Percentiles rank a stretch among this genome's conserved stretches.
Evolutionary conservation across 1,140 invertebrate species (phyloP).

Genomic region (Laupala kohalensis): DNA sequence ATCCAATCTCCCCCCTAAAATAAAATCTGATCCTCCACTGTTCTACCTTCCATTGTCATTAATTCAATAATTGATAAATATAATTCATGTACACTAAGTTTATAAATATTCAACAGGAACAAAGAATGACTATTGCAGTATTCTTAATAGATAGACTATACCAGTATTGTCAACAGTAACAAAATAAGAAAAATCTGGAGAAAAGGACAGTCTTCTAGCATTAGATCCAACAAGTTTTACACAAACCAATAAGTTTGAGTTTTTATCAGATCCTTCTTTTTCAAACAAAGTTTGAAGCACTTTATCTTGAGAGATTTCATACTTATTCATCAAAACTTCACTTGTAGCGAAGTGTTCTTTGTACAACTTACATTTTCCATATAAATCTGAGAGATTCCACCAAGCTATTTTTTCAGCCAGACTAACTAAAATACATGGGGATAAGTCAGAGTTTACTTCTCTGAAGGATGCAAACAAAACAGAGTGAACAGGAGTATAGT

Average conservation of each 20-base stretch:
- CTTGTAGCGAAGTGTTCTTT: too few species aligned
- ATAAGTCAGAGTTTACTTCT: not conserved
- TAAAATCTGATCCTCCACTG: too few species aligned
- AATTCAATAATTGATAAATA: not conserved
- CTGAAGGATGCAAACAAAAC: not conserved
- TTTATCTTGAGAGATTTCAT: too few species aligned
- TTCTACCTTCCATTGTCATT: too few species aligned
- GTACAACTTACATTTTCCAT: too few species aligned
- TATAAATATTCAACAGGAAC: not conserved
- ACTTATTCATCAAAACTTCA: too few species aligned
- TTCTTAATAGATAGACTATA: not conserved
- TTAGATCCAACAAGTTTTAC: not conserved
- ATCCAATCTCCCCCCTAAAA: too few species aligned
- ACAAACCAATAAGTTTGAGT: not conserved
- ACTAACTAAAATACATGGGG: too few species aligned
- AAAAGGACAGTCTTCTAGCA: not conserved
- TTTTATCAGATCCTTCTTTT: too few species aligned
- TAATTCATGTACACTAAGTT: not conserved
- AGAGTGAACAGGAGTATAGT: not conserved
- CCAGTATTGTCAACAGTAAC: not conserved
- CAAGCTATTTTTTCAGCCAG: not conserved
- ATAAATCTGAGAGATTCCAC: not conserved
- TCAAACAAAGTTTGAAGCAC: too few species aligned
- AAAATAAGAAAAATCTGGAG: not conserved
- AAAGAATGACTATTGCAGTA: not conserved